Percentiles rank a stretch among this genome's conserved stretches.
Evolutionary conservation across 2,113 vertebrate species (phyloP).

Genomic region (Myotis yumanensis): DNA sequence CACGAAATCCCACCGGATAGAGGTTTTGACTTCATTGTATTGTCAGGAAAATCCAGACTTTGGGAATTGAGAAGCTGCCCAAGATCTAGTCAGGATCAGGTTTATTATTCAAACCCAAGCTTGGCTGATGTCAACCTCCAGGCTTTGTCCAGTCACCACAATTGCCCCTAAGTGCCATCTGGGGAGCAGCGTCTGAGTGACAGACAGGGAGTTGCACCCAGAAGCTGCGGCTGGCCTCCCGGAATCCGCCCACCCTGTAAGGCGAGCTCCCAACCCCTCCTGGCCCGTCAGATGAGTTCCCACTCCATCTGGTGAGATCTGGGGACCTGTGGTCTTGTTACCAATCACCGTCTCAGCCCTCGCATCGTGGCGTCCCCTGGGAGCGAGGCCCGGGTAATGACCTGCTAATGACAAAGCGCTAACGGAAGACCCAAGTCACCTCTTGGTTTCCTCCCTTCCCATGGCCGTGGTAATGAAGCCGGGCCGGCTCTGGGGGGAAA

Average conservation of each 20-base stretch:
- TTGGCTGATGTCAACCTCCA: background rate
- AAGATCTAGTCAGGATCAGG: background rate
- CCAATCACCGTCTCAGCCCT: conserved; percentile 27
- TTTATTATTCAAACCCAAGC: background rate
- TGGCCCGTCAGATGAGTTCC: background rate
- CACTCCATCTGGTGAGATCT: conserved; percentile 56
- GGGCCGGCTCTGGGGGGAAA: conserved; percentile 70
- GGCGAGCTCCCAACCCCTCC: background rate
- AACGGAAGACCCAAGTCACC: conserved; percentile 68
- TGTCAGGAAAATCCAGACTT: background rate
- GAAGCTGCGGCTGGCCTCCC: background rate
- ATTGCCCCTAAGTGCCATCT: background rate
- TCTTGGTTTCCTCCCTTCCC: conserved; percentile 76
- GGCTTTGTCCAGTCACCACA: rapidly evolving
- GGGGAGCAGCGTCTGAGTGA: background rate
- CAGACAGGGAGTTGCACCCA: rapidly evolving
- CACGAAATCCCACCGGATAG: rapidly evolving
- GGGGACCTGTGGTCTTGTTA: conserved; percentile 30
- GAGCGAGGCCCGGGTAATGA: conserved; percentile 44
- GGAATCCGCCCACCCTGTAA: background rate
- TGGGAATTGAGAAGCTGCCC: background rate
- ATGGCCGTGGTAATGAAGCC: conserved; percentile 71
- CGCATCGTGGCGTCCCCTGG: background rate
- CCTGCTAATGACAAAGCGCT: conserved; percentile 65
- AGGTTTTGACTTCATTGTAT: background rate